Conservation (phyloP, 2,113 vertebrate species). For the Gnathonemus longibarbis region DNA sequence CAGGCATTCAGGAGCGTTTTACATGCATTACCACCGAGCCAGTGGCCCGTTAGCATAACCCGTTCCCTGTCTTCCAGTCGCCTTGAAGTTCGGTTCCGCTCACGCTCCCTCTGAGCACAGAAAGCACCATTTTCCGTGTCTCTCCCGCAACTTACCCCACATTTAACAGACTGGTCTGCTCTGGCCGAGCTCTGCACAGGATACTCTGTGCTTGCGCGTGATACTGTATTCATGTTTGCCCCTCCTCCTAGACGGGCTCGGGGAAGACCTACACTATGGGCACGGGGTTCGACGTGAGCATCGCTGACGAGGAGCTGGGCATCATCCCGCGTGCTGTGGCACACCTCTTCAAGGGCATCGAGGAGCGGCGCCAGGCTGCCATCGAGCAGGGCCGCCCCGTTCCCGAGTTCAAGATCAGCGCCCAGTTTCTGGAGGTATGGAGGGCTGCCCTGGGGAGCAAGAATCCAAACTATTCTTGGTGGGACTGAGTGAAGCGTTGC, state of each 20-base stretch:
- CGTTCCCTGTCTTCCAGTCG: not conserved
- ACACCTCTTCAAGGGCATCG: slow-evolving; percentile 87
- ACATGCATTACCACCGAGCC: not conserved
- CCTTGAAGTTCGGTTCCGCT: not conserved
- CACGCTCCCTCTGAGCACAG: too few species aligned
- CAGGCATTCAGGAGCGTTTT: not conserved
- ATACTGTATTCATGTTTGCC: not conserved
- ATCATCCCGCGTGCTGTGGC: slow-evolving; percentile 89
- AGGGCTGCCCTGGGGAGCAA: slow-evolving; percentile 7
- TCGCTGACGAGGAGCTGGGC: slow-evolving; percentile 83
- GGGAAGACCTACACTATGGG: slow-evolving; percentile 99
- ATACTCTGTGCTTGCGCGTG: not conserved
- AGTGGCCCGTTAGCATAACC: not conserved
- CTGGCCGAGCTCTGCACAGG: not conserved
- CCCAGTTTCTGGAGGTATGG: slow-evolving; percentile 90
- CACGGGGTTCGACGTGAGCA: slow-evolving; percentile 90
- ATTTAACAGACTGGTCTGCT: not conserved
- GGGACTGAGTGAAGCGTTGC: slow-evolving; percentile 9
- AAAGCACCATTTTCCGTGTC: not conserved
- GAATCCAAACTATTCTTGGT: slow-evolving; percentile 10
- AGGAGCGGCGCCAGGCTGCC: slow-evolving; percentile 75
- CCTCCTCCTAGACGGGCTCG: slow-evolving; percentile 75
- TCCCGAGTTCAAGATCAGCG: slow-evolving; percentile 97
- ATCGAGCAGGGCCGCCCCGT: slow-evolving; percentile 76
- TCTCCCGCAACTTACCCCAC: not conserved